Evolutionary conservation across 2,888 invertebrate species (phyloP), one percentile per base, ranked within the genome.

Genomic region (Trissoscelio sp.): DNA sequence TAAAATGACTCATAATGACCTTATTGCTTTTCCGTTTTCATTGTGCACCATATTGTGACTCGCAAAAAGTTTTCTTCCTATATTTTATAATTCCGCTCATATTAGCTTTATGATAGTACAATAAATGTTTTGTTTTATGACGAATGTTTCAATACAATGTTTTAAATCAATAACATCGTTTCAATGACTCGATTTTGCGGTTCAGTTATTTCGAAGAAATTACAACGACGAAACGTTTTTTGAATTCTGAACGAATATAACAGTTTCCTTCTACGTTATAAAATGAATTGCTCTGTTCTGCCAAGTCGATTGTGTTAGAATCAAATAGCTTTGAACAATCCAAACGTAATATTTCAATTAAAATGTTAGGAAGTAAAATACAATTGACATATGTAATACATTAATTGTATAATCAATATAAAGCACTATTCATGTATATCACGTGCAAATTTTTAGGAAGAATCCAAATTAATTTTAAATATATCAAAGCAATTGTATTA

Each of bases 151-250:
- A 57, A 57, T 37, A 57, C n/a, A 37, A 37, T n/a, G n/a, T 57
- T 37, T 37, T 37, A 57, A 57, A 57, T 57, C 55, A 37, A 57
- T 57, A 57, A 16, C 31, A 53, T 37, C 18, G 55, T 57, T 57
- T 16, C 34, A 57, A 37, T 37, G 20, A 34, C 11, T 37, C 55
- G 12, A 57, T 20, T 34, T 14, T 20, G n/a, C 55, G 34, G 37
- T 37, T 57, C 34, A 37, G 37, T n/a, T 57, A 34, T 57, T 57
- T 57, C 20, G n/a, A 53, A 53, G 53, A 57, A 57, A 57, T 57
- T 37, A 37, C 20, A 37, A 18, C 55, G 20, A 57, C 6, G n/a
- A 37, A 16, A 57, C 37, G 37, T 16, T 57, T 57, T 57, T 57
- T 18, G 34, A 57, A 57, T 57, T 57, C 55, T 20, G 20, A 57